phyloP scores from a whole-genome alignment of 2,888 invertebrate genomes.

The Theodoxus fluviatilis region DNA sequence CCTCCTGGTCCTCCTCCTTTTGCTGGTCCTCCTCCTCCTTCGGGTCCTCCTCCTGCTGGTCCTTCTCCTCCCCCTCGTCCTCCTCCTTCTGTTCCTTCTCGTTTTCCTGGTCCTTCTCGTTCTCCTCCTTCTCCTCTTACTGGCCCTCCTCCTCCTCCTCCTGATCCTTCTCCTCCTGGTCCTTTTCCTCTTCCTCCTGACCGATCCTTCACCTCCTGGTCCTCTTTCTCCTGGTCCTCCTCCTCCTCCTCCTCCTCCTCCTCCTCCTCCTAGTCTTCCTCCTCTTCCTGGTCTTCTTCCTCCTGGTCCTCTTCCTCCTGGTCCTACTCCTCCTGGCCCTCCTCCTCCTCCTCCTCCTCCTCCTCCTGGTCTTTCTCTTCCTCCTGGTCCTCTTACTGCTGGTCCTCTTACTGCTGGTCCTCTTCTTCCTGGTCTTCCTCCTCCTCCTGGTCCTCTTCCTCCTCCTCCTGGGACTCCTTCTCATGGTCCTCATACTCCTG shows the following conservation, averaged over 20 bases:
- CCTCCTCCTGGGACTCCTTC: not conserved
- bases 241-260: not conserved
- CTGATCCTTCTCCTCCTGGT: not conserved
- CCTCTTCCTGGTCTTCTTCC: not conserved
- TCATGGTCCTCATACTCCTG: not conserved
- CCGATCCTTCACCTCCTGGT: not conserved
- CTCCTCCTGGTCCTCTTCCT: not conserved
- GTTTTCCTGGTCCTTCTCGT: not conserved
- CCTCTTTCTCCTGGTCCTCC: not conserved
- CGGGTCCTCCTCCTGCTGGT: not conserved
- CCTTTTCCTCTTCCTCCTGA: not conserved
- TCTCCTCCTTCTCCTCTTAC: not conserved
- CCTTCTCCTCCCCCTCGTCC: not conserved
- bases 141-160: not conserved
- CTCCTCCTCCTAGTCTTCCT: not conserved
- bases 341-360: not conserved
- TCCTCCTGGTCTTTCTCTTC: not conserved
- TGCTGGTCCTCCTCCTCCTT: not conserved
- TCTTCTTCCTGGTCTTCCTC: not conserved
- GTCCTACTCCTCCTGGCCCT: not conserved
- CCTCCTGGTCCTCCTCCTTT: conserved; percentile 1
- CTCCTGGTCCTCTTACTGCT: not conserved
- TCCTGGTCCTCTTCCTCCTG: not conserved
- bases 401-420: not conserved
- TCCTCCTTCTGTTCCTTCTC: not conserved